Base-by-base conservation (phyloP, 2,888 invertebrate genomes). In the Drosophila limbata region DNA sequence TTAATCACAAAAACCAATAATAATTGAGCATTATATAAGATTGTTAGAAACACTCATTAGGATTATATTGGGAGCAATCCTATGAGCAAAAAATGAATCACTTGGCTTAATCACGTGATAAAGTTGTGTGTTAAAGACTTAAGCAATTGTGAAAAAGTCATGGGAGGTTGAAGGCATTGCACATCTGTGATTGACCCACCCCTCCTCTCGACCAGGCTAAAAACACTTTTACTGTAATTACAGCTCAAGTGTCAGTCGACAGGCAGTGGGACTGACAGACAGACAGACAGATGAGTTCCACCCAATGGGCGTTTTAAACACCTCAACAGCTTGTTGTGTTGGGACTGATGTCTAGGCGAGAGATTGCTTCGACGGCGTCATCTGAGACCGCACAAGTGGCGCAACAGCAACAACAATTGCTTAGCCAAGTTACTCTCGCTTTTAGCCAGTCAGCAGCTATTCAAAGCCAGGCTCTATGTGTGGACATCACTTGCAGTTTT, bases 301-400 rank as follows among this genome's bases (percentile, higher is more conserved):
- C 44, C 77, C 56, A 67, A 53, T 53, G 69, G 67, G 65, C 69
- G 45, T 56, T 69, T 69, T 57, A 56, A 62, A 37, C 62, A 56
- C 50, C 69, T 69, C 60, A 69, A 53, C 67, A 66, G 66, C 66
- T 74, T 59, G 69, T 67, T 69, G 53, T 70, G 45, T 50, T 59
- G 53, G 19, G 45, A 19, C 25, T 31, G 47, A 21, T n/a, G 53
- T 50, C 69, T 68, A 39, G 66, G 47, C 39, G 45, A 55, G 65
- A 63, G 65, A 64, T 40, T 45, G 77, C 63, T 40, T 57, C 40
- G 28, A 55, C 66, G 33, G 44, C 67, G 69, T 72, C 85, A 75
- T 67, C 57, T 51, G 61, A 80, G 75, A 84, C 84, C 75, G 65
- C 84, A 80, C 88, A 85, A 83, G 77, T 80, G 80, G 77, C 77